phyloP scores from a whole-genome alignment of 2,888 invertebrate genomes.

The Rhagophthalmus giganteus region DNA sequence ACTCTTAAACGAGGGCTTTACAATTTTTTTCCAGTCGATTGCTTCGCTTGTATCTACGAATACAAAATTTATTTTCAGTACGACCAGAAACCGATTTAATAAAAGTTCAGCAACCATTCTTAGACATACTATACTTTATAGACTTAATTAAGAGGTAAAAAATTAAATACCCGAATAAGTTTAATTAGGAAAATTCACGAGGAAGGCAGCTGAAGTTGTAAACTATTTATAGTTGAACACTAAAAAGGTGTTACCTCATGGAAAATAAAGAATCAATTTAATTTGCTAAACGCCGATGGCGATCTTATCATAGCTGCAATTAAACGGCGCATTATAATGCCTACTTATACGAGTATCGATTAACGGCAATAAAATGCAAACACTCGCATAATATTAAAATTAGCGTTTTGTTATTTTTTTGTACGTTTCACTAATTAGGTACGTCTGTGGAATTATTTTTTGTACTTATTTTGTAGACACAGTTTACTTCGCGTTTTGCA shows the following conservation, averaged over 20 bases:
- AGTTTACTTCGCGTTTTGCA: too few relatives aligned
- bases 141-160: background rate
- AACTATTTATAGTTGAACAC: background rate
- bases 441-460: too few relatives aligned
- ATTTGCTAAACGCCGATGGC: background rate
- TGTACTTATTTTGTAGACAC: too few relatives aligned
- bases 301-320: background rate
- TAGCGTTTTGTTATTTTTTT: too few relatives aligned
- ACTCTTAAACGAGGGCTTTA: too few relatives aligned
- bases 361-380: too few relatives aligned
- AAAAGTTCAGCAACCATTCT: background rate
- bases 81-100: background rate
- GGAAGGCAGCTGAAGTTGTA: background rate
- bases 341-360: too few relatives aligned
- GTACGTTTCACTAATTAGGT: too few relatives aligned
- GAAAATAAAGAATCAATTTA: background rate
- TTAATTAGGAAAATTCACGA: background rate
- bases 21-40: too few relatives aligned
- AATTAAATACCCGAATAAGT: background rate
- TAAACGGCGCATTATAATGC: background rate
- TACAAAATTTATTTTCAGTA: background rate
- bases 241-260: background rate
- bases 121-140: background rate
- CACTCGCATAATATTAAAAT: too few relatives aligned
- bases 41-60: background rate